Evolutionary conservation across 2,113 vertebrate species (phyloP), one percentile per base, ranked within the genome.

Genomic region (Murina feae): DNA sequence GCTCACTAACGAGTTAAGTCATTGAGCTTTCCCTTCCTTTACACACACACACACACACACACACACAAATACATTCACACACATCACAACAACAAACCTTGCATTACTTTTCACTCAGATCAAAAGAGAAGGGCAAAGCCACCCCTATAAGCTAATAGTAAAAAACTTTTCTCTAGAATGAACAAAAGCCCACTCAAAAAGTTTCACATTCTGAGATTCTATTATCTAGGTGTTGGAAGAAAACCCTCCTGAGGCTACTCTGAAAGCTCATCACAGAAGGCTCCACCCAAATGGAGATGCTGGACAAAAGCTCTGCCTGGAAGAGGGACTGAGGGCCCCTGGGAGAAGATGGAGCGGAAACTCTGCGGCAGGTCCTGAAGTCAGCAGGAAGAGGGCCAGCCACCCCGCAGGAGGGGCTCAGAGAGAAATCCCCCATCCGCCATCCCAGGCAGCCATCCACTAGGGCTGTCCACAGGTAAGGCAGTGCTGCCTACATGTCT

Each of bases 81-180:
- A 80, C 28, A 55, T 10, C 79, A 44, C 28, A 55, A 13, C 79
- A 44, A 30, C 6, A 32, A 0, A 65, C 30, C 6, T 44, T 63
- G 30, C 17, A 47, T 32, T 94, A 60, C 23, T 89, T 94, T 75
- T 28, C 58, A 23, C 51, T 71, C 90, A 78, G 30, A 71, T 4
- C 63, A 80, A 72, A 11, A 86, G 44, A 87, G 71, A 79, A 93
- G 44, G 55, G 32, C 37, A 90, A n/a, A 71, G 23, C 51, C 51
- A 42, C 32, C 74, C 74, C 7, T 32, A 2, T 53, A 7, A 17
- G 63, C 37, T 65, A 76, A 39, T 12, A 55, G 20, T 28, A 63
- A 42, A 68, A 47, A 30, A 51, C 14, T 88, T 93, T 42, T 68
- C 32, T 84, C 83, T 68, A 60, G 63, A 79, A 68, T 23, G 11